Percentiles rank a stretch among this genome's conserved stretches.
phyloP scores from a whole-genome alignment of 2,888 invertebrate genomes.

The Clanis bilineata region DNA sequence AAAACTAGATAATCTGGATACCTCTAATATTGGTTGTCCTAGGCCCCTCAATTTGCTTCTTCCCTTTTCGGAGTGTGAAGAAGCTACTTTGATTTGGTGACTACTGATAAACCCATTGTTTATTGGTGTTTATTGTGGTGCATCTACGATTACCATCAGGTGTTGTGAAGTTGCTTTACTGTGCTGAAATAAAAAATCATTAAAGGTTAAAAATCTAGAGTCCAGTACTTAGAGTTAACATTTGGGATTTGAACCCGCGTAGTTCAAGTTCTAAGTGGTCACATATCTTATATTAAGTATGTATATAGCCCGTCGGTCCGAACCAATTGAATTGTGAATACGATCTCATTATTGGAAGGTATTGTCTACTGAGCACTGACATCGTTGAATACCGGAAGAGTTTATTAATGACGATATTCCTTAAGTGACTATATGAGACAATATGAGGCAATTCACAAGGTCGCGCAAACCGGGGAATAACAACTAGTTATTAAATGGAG shows the following conservation, averaged over 20 bases:
- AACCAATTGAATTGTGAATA: not conserved
- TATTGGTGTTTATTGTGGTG: no score
- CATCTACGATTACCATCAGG: no score
- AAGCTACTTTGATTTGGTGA: no score
- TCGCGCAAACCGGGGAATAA: slow-evolving; percentile 7
- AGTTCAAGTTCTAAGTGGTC: not conserved
- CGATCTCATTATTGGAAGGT: not conserved
- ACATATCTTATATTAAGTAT: not conserved
- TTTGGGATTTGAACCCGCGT: not conserved
- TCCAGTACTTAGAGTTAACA: not conserved
- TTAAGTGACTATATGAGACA: not conserved
- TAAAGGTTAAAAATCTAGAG: no score
- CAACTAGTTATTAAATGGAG: not conserved
- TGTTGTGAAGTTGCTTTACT: no score
- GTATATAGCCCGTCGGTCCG: no score
- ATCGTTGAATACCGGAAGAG: not conserved
- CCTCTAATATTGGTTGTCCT: no score
- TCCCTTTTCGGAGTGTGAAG: no score
- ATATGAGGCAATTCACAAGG: not conserved
- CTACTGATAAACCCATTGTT: no score
- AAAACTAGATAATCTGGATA: no score
- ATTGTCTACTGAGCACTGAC: not conserved
- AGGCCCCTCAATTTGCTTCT: no score
- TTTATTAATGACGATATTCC: not conserved
- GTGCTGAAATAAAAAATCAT: no score